phyloP scores from a whole-genome alignment of 2,888 invertebrate genomes.

The Oscheius sp. region DNA sequence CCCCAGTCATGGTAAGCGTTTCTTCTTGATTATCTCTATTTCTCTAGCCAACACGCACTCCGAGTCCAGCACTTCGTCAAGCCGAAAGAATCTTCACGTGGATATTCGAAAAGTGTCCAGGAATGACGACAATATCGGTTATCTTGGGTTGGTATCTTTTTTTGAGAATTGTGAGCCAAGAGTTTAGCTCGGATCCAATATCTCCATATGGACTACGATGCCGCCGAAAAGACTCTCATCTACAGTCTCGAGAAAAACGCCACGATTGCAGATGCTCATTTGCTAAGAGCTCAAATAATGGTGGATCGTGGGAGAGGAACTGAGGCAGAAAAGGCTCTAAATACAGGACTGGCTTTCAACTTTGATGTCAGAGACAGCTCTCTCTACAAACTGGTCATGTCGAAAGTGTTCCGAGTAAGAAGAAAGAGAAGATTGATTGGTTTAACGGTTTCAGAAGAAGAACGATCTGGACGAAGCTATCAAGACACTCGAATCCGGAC shows the following conservation, averaged over 20 bases:
- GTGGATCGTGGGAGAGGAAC: constrained; percentile 60
- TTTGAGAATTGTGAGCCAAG: no score
- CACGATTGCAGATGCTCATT: constrained; percentile 85
- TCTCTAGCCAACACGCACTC: constrained; percentile 19
- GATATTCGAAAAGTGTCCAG: constrained; percentile 28
- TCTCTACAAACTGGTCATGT: constrained; percentile 87
- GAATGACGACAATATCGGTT: constrained; percentile 74
- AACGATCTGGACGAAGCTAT: constrained; percentile 53
- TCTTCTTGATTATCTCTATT: neutral
- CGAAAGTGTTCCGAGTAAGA: constrained; percentile 84
- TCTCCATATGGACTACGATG: constrained; percentile 81
- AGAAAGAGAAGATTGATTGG: neutral
- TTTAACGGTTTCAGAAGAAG: constrained; percentile 38
- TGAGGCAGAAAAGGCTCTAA: constrained; percentile 54
- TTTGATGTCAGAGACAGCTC: constrained; percentile 92
- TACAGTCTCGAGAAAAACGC: constrained; percentile 83
- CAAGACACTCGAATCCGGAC: constrained; percentile 45
- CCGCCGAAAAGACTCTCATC: constrained; percentile 82
- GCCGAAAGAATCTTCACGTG: constrained; percentile 25
- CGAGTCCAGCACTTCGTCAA: constrained; percentile 25
- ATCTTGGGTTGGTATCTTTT: constrained; percentile 75
- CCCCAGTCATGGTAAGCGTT: constrained; percentile 44
- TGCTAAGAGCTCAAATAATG: constrained; percentile 82
- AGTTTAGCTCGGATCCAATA: constrained; percentile 82
- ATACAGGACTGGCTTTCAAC: constrained; percentile 85